These are phyloP conservation scores for Scotopteryx bipunctaria DNA, from an alignment of 2,888 invertebrate species.

Conservation along the genomic window DNA sequence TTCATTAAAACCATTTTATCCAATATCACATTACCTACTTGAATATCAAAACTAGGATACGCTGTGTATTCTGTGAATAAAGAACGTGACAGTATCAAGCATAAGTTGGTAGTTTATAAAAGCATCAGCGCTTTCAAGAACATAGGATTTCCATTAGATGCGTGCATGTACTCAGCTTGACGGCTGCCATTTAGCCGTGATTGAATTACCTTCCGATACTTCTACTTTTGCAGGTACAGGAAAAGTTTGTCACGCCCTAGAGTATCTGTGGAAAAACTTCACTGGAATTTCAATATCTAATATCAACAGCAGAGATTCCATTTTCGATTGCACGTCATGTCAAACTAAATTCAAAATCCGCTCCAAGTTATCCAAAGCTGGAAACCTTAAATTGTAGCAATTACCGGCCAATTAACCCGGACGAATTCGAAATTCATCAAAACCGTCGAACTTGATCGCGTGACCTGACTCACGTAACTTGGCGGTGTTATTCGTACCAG, in stretches of 20 bases:
- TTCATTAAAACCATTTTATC: neutral
- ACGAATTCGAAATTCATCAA: constrained; percentile 56
- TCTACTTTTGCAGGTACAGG: constrained; percentile 1
- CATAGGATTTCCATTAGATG: constrained; percentile 77
- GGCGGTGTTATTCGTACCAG: constrained; percentile 52
- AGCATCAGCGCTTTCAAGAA: constrained; percentile 50
- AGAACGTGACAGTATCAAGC: constrained; percentile 7
- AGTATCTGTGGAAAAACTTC: neutral
- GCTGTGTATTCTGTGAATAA: neutral
- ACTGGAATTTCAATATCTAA: neutral
- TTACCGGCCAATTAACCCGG: constrained; percentile 54
- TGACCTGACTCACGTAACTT: constrained; percentile 59
- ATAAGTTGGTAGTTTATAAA: constrained; percentile 33
- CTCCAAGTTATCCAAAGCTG: constrained; percentile 19
- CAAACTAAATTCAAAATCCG: neutral
- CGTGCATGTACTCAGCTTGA: constrained; percentile 60
- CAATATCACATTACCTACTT: neutral
- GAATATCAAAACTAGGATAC: neutral
- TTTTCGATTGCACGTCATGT: neutral
- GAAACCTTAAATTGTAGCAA: constrained; percentile 45
- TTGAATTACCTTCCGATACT: constrained; percentile 62
- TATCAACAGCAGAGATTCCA: neutral
- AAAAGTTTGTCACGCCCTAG: neutral
- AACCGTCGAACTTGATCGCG: constrained; percentile 56
- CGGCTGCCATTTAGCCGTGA: constrained; percentile 62